A percentile compares a stretch with the other conserved stretches of the same genome.
Conservation (phyloP, 2,113 vertebrate species). For the Apteryx mantelli region DNA sequence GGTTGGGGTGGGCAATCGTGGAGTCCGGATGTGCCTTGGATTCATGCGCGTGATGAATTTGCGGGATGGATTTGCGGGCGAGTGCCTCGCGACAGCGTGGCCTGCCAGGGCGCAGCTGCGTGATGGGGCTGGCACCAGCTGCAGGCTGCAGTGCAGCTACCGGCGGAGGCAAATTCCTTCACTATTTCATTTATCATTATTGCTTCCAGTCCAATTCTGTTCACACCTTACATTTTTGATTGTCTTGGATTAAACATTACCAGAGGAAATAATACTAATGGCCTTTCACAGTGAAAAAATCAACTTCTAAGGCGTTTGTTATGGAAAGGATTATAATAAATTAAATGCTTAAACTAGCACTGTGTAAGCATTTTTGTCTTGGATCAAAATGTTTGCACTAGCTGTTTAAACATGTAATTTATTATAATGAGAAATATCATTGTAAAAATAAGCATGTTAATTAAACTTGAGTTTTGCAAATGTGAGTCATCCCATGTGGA, state of each 20-base stretch:
- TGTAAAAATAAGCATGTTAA: conserved; percentile 81
- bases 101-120: not conserved
- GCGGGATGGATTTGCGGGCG: not conserved
- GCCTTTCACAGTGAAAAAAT: conserved; percentile 68
- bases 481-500: conserved; percentile 72
- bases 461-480: conserved; percentile 77
- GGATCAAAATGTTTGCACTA: conserved; percentile 84
- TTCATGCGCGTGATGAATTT: too few species aligned
- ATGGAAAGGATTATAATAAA: conserved; percentile 84
- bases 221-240: conserved; percentile 69
- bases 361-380: conserved; percentile 81
- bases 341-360: conserved; percentile 82
- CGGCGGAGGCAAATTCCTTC: conserved; percentile 1
- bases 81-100: not conserved
- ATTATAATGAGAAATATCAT: conserved; percentile 80
- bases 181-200: conserved; percentile 36
- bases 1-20: not conserved
- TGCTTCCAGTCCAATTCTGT: conserved; percentile 52
- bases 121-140: too few species aligned
- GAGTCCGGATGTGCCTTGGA: not conserved
- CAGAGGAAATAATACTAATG: conserved; percentile 75
- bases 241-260: conserved; percentile 73
- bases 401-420: conserved; percentile 85
- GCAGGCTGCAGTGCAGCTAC: not conserved
- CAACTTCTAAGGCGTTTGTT: conserved; percentile 77